These are phyloP conservation scores for Phalacrocorax brasilianus DNA, from an alignment of 2,113 vertebrate genomes.

Conservation along the genomic window DNA sequence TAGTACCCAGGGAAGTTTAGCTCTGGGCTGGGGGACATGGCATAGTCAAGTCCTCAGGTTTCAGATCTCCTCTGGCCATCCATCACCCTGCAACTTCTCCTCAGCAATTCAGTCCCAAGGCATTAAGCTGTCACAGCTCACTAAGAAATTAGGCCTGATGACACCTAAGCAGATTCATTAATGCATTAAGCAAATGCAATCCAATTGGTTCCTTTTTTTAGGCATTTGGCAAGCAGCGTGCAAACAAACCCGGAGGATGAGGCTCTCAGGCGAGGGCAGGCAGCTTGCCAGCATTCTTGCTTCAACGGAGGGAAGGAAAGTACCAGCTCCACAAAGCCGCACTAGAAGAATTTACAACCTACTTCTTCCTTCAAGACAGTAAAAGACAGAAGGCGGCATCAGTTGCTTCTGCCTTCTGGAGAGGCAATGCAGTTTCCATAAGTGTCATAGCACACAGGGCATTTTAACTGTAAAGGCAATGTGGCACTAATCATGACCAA, in stretches of 20 bases:
- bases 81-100: not conserved
- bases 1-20: not conserved
- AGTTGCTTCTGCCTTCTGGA: not conserved
- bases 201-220: slow-evolving; percentile 50
- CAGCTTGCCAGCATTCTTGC: not conserved
- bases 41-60: not conserved
- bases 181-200: not conserved
- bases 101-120: not conserved
- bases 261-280: not conserved
- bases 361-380: not conserved
- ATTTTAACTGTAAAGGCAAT: not conserved
- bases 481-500: not conserved
- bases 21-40: not conserved
- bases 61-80: not conserved
- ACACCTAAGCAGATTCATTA: slow-evolving; percentile 54
- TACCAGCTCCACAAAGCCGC: not conserved
- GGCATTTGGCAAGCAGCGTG: not conserved
- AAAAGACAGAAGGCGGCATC: not conserved
- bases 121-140: not conserved
- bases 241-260: slow-evolving; percentile 29
- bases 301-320: not conserved
- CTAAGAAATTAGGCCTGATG: slow-evolving; percentile 20
- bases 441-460: not conserved
- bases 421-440: not conserved
- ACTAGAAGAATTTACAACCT: not conserved